Percentiles rank a stretch among this genome's conserved stretches.
phyloP scores from a whole-genome alignment of 2,888 invertebrate species.

The Xanthia icteritia region DNA sequence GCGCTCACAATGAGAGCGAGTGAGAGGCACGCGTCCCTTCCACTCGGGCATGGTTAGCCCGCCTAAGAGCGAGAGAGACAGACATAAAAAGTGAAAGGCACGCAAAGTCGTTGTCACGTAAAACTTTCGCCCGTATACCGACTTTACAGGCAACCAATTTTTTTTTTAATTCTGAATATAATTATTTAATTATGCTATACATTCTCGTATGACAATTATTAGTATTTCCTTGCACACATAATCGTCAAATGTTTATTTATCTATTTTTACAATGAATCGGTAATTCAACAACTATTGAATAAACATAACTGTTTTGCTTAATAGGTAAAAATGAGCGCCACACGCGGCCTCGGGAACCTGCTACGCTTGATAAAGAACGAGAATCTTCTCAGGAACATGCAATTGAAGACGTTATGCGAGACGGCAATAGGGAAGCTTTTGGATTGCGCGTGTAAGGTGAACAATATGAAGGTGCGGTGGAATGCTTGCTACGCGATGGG shows the following conservation, averaged over 20 bases:
- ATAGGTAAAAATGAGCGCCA: constrained; percentile 93
- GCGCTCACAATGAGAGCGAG: no score
- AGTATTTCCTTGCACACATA: not conserved
- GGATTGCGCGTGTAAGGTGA: constrained; percentile 92
- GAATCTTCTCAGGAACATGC: constrained; percentile 84
- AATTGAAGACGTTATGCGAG: constrained; percentile 89
- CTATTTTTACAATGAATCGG: no score
- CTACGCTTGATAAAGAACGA: constrained; percentile 91
- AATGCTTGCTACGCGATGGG: constrained; percentile 97
- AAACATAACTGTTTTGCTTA: constrained; percentile 37
- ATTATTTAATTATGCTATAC: not conserved
- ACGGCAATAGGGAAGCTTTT: constrained; percentile 92
- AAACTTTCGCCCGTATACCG: no score
- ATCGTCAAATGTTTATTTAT: no score
- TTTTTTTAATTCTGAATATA: not conserved
- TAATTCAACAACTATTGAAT: constrained; percentile 1
- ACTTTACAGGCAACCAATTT: no score
- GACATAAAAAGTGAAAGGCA: no score
- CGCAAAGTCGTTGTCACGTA: no score
- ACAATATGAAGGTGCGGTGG: constrained; percentile 97
- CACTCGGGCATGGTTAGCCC: no score
- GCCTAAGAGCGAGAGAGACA: no score
- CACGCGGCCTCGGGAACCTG: constrained; percentile 95
- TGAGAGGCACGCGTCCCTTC: no score
- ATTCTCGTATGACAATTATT: not conserved